phyloP scores from a whole-genome alignment of 1,140 invertebrate species.

The Diabrotica undecimpunctata region DNA sequence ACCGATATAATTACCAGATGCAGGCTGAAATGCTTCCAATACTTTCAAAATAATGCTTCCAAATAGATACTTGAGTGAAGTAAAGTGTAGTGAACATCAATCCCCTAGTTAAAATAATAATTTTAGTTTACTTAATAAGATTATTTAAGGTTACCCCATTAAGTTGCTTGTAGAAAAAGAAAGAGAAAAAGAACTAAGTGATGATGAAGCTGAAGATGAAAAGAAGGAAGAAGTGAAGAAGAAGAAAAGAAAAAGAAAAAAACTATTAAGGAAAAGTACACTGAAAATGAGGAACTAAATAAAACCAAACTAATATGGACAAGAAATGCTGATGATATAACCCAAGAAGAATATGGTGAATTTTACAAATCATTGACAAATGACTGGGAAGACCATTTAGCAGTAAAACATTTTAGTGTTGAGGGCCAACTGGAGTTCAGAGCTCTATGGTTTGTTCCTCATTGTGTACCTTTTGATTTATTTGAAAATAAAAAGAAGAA shows the following conservation, averaged over 20 bases:
- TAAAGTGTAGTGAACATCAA: no score
- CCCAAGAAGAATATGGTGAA: constrained; percentile 96
- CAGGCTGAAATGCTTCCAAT: no score
- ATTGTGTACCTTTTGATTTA: constrained; percentile 93
- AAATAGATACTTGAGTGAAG: no score
- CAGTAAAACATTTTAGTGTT: constrained; percentile 98
- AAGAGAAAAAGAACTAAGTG: constrained; percentile 91
- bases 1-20: no score
- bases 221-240: constrained; percentile 64
- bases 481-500: constrained; percentile 98
- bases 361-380: constrained; percentile 99
- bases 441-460: constrained; percentile 90
- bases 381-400: constrained; percentile 98
- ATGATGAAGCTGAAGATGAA: constrained; percentile 77
- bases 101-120: no score
- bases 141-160: constrained; percentile 98
- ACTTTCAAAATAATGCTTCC: no score
- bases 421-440: constrained; percentile 98
- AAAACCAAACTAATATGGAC: constrained; percentile 99
- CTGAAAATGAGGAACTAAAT: constrained; percentile 97
- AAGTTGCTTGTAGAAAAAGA: constrained; percentile 92
- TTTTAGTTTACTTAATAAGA: no score
- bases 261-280: constrained; percentile 96
- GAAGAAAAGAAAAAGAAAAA: constrained; percentile 92
- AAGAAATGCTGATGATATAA: constrained; percentile 95